Evolutionary conservation across 2,797 vertebrate species (phyloP), one percentile per base, ranked within the genome.

Genomic region (Crax fasciolata): DNA sequence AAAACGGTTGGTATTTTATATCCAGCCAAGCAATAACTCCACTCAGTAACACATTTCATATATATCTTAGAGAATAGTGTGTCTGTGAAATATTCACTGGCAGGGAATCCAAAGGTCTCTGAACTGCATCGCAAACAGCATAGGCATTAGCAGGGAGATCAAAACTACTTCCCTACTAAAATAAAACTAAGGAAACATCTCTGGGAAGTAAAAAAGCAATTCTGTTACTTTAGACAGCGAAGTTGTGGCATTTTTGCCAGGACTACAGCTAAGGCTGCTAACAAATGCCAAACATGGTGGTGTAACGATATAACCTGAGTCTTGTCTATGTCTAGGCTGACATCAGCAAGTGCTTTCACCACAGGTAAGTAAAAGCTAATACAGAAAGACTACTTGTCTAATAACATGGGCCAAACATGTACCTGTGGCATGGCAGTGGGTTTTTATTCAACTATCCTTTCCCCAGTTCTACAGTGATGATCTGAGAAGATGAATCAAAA

Each of bases 381-480:
- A 8, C 28, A 80, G 38, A 41, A 61, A 57, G 43, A 38, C 3
- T 4, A 4, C 20, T 6, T 63, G 25, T 20, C 25, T n/a, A 66
- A 52, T 3, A 52, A 61, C 11, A 6, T 1, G 58, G 57, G 8
- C n/a, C 55, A 32, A 32, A 59, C 21, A 12, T 0, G 3, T 18
- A 41, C 12, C 19, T 28, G 3, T 3, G 24, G 21, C 24, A 35
- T 27, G 38, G 41, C 57, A 57, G 15, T 5, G 11, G 48, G 20
- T 28, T 30, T 66, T 66, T 43, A 73, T 16, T 39, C 16, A 23
- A 1, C 21, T 27, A 20, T 5, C 32, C 28, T 25, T 38, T 41
- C 30, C 52, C 23, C 28, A 32, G 32, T 66, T 58, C 57, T 59
- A 2, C 1, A 35, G 11, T 1, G 7, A 74, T 7, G 13, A 10